phyloP scores from a whole-genome alignment of 2,888 invertebrate genomes.

The Sceliomorpha sp. region DNA sequence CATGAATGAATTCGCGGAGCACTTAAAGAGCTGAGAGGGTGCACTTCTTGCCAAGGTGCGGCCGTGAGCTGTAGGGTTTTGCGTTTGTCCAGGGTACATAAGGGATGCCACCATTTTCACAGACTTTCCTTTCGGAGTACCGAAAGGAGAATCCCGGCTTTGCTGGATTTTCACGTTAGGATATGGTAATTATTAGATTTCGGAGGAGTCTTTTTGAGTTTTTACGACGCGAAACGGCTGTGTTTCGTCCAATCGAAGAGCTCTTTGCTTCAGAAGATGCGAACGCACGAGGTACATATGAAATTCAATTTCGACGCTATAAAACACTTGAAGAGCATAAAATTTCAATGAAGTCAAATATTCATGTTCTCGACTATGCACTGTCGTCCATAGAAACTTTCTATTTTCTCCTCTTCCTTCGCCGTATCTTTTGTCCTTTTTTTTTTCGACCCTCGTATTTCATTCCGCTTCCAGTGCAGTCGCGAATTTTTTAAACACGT shows the following conservation, averaged over 20 bases:
- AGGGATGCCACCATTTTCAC: too few species aligned
- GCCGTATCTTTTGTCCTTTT: constrained; percentile 14
- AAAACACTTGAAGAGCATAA: constrained; percentile 44
- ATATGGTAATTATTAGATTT: too few species aligned
- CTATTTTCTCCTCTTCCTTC: constrained; percentile 8
- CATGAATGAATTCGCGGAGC: constrained; percentile 5
- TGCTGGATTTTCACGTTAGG: too few species aligned
- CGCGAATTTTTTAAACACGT: too few species aligned
- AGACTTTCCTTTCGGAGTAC: too few species aligned
- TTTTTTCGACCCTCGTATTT: constrained; percentile 25
- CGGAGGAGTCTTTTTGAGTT: too few species aligned
- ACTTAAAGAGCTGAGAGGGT: background rate
- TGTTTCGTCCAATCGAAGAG: too few species aligned
- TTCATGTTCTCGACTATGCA: constrained; percentile 9
- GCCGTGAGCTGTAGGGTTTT: background rate
- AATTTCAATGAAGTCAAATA: constrained; percentile 39
- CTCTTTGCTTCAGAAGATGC: too few species aligned
- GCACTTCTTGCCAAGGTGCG: background rate
- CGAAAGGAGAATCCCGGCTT: too few species aligned
- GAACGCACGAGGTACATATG: background rate
- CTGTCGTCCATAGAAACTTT: background rate
- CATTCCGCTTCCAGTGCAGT: constrained; percentile 40
- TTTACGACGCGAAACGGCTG: too few species aligned
- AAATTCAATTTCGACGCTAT: constrained; percentile 44
- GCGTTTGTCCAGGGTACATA: too few species aligned